Conservation (phyloP, 92 coral and sea anemone species). For the Phenganax marumi region DNA sequence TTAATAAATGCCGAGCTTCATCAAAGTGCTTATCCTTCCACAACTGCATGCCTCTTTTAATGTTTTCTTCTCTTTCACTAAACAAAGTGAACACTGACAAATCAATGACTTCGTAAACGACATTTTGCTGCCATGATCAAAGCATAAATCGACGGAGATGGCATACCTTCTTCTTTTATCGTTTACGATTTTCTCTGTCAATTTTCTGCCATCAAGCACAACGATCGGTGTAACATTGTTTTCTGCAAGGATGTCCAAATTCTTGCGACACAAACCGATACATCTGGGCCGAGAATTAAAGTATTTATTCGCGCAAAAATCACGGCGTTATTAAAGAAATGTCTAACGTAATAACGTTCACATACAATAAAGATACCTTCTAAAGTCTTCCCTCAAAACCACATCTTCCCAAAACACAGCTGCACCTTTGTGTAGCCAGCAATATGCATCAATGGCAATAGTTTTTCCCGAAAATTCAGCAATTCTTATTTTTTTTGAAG, state of each 20-base stretch:
- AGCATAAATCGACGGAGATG: background rate
- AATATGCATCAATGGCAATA: conserved; percentile 9
- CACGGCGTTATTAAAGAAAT: background rate
- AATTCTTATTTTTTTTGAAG: conserved; percentile 1
- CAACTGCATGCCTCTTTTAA: background rate
- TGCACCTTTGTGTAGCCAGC: conserved; percentile 29
- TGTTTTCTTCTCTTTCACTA: background rate
- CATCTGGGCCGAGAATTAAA: background rate
- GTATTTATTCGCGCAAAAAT: background rate
- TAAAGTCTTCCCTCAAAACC: background rate
- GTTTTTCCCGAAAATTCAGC: conserved; percentile 12
- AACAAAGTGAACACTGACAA: too few relatives aligned
- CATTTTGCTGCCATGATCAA: too few relatives aligned
- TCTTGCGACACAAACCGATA: background rate
- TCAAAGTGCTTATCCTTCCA: background rate
- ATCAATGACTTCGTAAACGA: too few relatives aligned
- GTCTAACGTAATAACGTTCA: background rate
- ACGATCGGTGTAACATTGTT: background rate
- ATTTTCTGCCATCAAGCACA: conserved; percentile 17
- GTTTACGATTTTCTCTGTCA: conserved; percentile 9
- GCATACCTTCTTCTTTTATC: conserved; percentile 1
- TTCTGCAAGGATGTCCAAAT: conserved; percentile 1
- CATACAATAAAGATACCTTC: background rate
- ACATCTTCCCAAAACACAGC: conserved; percentile 12
- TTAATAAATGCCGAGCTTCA: background rate